Percentiles rank a stretch among this genome's conserved stretches.
These are phyloP conservation scores for Carcharodon carcharias DNA, from an alignment of 2,797 vertebrate species.

Conservation along the genomic window DNA sequence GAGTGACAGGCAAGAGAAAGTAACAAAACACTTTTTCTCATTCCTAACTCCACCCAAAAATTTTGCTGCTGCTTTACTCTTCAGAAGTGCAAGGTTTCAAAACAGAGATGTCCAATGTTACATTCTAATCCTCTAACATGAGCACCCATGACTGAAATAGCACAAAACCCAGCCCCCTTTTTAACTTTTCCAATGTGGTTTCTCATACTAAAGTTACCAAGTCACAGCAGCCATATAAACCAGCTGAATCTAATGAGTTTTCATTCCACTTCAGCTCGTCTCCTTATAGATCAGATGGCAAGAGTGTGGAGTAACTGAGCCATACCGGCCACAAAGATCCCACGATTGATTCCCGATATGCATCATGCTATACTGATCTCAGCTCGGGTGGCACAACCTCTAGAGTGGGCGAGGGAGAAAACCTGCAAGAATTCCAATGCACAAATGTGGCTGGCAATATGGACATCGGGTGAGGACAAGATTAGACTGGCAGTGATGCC, in stretches of 20 bases:
- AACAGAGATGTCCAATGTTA: background rate
- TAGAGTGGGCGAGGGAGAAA: background rate
- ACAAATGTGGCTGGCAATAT: background rate
- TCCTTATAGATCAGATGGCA: background rate
- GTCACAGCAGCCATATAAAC: background rate
- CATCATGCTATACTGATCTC: background rate
- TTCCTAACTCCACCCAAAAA: background rate
- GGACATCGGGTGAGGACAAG: background rate
- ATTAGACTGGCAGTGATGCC: background rate
- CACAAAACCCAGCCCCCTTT: background rate
- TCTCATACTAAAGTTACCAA: background rate
- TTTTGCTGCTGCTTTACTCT: too few relatives aligned
- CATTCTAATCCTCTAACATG: background rate
- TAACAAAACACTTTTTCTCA: background rate
- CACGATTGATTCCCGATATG: background rate
- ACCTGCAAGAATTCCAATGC: background rate
- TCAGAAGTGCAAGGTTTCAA: background rate
- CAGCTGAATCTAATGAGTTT: background rate
- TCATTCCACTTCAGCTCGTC: too few relatives aligned
- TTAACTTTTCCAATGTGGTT: background rate
- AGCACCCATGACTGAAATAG: background rate
- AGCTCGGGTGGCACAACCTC: background rate
- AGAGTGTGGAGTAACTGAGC: background rate
- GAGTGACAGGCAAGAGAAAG: background rate
- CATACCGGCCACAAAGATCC: background rate